A percentile compares a stretch with the other conserved stretches of the same genome.
Evolutionary conservation across 2,888 invertebrate species (phyloP).

Genomic region (Pyrrhosoma nymphula): DNA sequence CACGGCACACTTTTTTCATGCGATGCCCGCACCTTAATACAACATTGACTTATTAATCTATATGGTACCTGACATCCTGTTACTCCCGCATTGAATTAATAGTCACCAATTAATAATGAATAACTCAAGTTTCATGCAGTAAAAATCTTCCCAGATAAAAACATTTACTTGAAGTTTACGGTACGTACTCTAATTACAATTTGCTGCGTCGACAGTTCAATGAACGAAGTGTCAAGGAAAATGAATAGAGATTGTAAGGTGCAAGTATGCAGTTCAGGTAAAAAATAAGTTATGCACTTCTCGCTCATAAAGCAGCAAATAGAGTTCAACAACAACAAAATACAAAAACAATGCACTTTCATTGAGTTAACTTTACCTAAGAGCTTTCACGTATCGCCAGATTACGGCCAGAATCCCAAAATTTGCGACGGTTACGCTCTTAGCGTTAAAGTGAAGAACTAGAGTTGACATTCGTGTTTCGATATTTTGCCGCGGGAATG

Average conservation of each 20-base stretch:
- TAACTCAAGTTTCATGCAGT: background rate
- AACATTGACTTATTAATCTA: background rate
- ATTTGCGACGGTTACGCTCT: constrained; percentile 23
- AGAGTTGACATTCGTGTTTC: constrained; percentile 41
- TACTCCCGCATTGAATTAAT: background rate
- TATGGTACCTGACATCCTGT: background rate
- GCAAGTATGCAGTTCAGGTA: background rate
- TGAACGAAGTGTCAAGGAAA: constrained; percentile 48
- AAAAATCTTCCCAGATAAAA: background rate
- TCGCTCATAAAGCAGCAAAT: background rate
- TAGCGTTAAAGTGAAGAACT: constrained; percentile 23
- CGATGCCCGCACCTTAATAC: background rate
- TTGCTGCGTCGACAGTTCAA: constrained; percentile 67
- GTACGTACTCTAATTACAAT: constrained; percentile 42
- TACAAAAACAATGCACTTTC: background rate
- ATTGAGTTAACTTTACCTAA: background rate
- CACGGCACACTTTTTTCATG: background rate
- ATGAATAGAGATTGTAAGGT: background rate
- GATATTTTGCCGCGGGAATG: constrained; percentile 41
- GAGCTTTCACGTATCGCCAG: background rate
- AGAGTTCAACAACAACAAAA: background rate
- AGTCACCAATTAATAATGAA: background rate
- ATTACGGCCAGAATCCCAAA: background rate
- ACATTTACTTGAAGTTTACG: constrained; percentile 16
- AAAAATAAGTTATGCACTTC: background rate